These are phyloP conservation scores for Malthinus flaveolus DNA, from an alignment of 2,888 invertebrate species.

Conservation along the genomic window DNA sequence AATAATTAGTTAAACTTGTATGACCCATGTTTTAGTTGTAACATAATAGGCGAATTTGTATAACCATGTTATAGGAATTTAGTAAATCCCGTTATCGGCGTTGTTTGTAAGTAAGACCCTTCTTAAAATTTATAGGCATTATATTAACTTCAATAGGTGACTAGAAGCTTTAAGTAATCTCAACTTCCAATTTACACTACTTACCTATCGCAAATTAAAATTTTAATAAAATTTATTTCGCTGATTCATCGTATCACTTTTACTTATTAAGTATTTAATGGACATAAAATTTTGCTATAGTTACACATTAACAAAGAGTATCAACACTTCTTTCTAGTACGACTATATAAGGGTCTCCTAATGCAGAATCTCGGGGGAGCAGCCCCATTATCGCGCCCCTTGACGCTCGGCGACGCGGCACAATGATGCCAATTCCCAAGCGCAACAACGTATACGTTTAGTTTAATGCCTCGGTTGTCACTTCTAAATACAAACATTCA, in stretches of 20 bases:
- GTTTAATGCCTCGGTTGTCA: conserved; percentile 54
- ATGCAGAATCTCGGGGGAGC: conserved; percentile 51
- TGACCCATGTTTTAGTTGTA: too few relatives aligned
- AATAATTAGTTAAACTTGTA: too few relatives aligned
- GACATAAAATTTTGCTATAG: conserved; percentile 2
- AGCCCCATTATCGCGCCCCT: conserved; percentile 55
- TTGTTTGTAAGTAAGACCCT: too few relatives aligned
- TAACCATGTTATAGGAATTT: too few relatives aligned
- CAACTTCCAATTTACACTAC: not conserved
- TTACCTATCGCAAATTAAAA: not conserved
- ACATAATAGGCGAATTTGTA: too few relatives aligned
- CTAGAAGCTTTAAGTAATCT: too few relatives aligned
- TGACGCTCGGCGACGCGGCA: conserved; percentile 46
- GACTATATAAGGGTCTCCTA: conserved; percentile 38
- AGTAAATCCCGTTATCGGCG: too few relatives aligned
- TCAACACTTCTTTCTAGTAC: conserved; percentile 24
- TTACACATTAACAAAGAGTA: conserved; percentile 27
- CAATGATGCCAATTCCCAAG: conserved; percentile 53
- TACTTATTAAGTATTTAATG: not conserved
- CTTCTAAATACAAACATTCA: conserved; percentile 41
- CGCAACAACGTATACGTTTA: conserved; percentile 53
- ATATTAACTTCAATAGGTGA: too few relatives aligned
- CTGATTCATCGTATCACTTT: not conserved
- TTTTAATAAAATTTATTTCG: not conserved
- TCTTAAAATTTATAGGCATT: too few relatives aligned